Percentiles rank a stretch among this genome's conserved stretches.
phyloP scores from a whole-genome alignment of 2,888 invertebrate genomes.

The Metacarcinus magister region DNA sequence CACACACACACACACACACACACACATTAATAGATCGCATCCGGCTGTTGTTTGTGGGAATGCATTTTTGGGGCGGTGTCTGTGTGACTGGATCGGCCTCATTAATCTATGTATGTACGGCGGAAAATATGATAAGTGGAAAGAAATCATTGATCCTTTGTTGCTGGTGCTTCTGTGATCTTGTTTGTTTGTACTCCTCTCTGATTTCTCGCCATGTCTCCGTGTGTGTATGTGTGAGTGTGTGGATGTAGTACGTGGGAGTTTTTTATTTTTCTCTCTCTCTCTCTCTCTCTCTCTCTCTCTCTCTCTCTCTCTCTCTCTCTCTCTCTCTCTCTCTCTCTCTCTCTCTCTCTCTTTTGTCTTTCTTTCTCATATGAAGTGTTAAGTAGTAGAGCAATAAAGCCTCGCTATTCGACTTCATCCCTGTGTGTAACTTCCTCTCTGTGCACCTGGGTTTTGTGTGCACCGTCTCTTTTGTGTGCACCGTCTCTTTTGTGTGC shows the following conservation, averaged over 20 bases:
- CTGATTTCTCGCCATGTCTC: not conserved
- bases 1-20: conserved; percentile 39
- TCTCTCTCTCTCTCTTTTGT: not conserved
- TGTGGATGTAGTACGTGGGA: not conserved
- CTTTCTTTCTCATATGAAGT: not conserved
- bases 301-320: not conserved
- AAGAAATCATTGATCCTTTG: not conserved
- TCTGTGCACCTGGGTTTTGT: not conserved
- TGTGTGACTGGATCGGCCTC: not conserved
- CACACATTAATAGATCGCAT: not conserved
- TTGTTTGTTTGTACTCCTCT: not conserved
- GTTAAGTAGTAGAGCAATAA: not conserved
- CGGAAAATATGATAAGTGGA: not conserved
- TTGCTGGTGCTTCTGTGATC: not conserved
- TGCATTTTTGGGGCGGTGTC: not conserved
- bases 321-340: not conserved
- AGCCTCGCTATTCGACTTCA: not conserved
- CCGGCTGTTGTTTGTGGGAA: not conserved
- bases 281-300: not conserved
- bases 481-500: not conserved
- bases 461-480: not conserved
- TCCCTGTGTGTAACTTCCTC: not conserved
- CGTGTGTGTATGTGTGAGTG: not conserved
- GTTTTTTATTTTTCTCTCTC: not conserved
- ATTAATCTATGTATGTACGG: not conserved